Evolutionary conservation across 37 sponge, comb jelly and placozoan species (phyloP), one percentile per base, ranked within the genome.

Genomic region (Corticium candelabrum): DNA sequence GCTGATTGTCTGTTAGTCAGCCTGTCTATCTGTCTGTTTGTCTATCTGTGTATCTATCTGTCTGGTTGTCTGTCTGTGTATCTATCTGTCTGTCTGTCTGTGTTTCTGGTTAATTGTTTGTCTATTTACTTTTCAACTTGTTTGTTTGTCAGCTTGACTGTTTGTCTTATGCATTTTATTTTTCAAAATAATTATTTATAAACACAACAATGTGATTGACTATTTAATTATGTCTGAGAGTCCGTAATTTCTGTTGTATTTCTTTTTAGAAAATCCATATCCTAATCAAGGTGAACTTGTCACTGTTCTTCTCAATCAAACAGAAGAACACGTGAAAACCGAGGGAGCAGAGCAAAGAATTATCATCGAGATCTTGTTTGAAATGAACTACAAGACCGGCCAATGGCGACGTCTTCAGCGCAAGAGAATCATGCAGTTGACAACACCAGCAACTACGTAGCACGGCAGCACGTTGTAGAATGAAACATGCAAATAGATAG

Each of bases 331-430:
- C 5, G 73, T 29, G 73, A 15, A 29, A 4, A 70, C 31, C 5
- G 73, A 34, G 29, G 36, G 35, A 4, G 29, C 7, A 5, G 31
- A 70, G 73, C 7, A 4, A 32, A 7, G 7, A 4, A 4, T 70
- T 70, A 29, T 77, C 40, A 77, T 91, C 31, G 91, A 94, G 78
- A 94, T 90, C 1, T 80, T 90, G 27, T 94, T 94, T 80, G 95
- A 94, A 67, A 90, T 94, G 95, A 88, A 94, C 82, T 94, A 94
- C 76, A 77, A 35, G 29, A 90, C 84, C 41, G 91, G 91, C 34
- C 88, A 86, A 37, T 94, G 95, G 95, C 82, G 95, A 35, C 90
- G 90, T 39, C 82, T 94, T 3, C 91, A 90, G 82, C 56, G 84
- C 77, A 92, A 92, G 82, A 86, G 85, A 84, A 15, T 70, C 29